Conservation (phyloP, 2,113 vertebrate genomes). For the Pituophis catenifer region DNA sequence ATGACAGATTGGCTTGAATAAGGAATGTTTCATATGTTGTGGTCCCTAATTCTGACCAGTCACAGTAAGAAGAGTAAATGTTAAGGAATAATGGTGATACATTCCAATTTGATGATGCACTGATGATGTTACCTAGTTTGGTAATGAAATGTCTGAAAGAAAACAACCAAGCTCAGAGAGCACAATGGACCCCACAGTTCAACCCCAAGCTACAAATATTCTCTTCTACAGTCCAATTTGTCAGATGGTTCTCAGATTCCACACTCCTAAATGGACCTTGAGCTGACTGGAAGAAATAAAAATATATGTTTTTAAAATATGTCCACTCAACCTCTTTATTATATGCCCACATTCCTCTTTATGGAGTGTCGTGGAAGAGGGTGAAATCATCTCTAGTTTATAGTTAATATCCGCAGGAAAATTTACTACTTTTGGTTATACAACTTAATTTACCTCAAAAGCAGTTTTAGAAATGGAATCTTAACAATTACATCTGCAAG, state of each 20-base stretch:
- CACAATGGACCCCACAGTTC: background rate
- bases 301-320: background rate
- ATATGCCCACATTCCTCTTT: background rate
- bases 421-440: background rate
- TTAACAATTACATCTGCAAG: background rate
- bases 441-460: background rate
- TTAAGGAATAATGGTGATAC: background rate
- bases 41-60: background rate
- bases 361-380: background rate
- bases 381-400: background rate
- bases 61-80: background rate
- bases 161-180: background rate
- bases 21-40: background rate
- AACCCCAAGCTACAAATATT: background rate
- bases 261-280: background rate
- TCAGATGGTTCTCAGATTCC: background rate
- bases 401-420: background rate
- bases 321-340: background rate
- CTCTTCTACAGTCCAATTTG: background rate
- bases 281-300: background rate
- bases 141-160: background rate
- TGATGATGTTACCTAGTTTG: background rate
- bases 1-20: no score
- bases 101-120: background rate
- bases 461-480: background rate